These are phyloP conservation scores for Ischnus inquisitorius DNA, from an alignment of 2,888 invertebrate genomes.

Conservation along the genomic window DNA sequence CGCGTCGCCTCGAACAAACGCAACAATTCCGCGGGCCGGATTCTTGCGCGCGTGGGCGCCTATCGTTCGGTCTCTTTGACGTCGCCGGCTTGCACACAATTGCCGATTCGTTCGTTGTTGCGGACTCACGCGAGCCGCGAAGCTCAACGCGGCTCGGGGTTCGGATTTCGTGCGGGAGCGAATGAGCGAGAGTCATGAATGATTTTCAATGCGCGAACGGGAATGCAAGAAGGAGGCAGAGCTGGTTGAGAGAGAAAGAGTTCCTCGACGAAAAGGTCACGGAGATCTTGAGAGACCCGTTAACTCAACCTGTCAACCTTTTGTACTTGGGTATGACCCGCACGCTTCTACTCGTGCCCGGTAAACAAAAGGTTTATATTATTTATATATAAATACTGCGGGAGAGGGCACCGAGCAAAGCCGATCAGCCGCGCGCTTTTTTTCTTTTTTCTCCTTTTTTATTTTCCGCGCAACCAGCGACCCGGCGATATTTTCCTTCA, in stretches of 20 bases:
- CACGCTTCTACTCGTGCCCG: not conserved
- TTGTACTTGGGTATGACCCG: constrained; percentile 9
- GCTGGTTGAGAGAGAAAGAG: not conserved
- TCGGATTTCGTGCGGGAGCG: constrained; percentile 17
- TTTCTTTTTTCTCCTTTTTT: too few relatives aligned
- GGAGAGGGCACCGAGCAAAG: too few relatives aligned
- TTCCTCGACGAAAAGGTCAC: constrained; percentile 56
- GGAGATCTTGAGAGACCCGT: constrained; percentile 49
- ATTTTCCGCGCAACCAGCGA: too few relatives aligned
- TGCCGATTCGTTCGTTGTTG: constrained; percentile 14
- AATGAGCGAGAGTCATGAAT: constrained; percentile 16
- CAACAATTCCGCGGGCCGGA: constrained; percentile 25
- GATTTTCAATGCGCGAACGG: not conserved
- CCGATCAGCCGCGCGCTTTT: too few relatives aligned
- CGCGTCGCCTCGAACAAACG: constrained; percentile 10
- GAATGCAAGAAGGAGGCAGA: constrained; percentile 10
- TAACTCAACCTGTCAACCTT: constrained; percentile 50
- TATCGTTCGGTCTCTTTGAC: not conserved
- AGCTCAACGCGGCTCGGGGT: not conserved
- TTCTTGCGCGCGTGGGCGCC: constrained; percentile 27
- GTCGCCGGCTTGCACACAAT: not conserved
- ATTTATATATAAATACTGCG: not conserved
- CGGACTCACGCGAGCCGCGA: constrained; percentile 9
- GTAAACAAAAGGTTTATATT: constrained; percentile 5
- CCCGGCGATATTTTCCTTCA: too few relatives aligned